These are phyloP conservation scores for Pterois miles DNA, from an alignment of 2,797 vertebrate genomes.

Conservation along the genomic window DNA sequence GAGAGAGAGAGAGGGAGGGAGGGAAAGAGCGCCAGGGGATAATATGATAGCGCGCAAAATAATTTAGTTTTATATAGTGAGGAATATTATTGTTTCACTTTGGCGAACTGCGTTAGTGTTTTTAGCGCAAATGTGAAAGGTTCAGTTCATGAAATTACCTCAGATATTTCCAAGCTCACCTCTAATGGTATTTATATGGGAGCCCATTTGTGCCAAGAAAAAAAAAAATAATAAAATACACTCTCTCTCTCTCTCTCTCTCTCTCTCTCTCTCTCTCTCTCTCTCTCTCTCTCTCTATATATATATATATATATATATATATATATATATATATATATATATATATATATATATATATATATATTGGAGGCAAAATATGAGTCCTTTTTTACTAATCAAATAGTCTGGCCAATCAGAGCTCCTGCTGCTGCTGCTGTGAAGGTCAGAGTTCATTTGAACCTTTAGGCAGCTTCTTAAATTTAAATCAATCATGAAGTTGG, in stretches of 20 bases:
- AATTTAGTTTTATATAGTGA: not conserved
- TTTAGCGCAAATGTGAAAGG: not conserved
- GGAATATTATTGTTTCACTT: not conserved
- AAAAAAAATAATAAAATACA: not conserved
- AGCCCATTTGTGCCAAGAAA: not conserved
- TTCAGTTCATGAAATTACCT: not conserved
- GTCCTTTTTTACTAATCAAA: not conserved
- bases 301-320: too few relatives aligned
- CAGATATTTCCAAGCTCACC: not conserved
- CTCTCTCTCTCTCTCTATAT: too few relatives aligned
- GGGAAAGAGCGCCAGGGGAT: not conserved
- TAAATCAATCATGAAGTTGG: not conserved
- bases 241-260: too few relatives aligned
- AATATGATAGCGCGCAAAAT: not conserved
- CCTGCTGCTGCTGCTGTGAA: not conserved
- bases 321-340: too few relatives aligned
- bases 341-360: too few relatives aligned
- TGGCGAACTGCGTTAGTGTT: not conserved
- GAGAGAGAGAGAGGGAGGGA: not conserved
- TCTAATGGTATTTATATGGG: not conserved
- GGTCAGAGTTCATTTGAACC: not conserved
- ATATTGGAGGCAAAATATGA: too few relatives aligned
- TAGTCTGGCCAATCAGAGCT: constrained; percentile 5
- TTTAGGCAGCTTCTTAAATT: not conserved
- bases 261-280: too few relatives aligned